Evolutionary conservation across 2,113 vertebrate species (phyloP).

Genomic region (Ameiurus melas): DNA sequence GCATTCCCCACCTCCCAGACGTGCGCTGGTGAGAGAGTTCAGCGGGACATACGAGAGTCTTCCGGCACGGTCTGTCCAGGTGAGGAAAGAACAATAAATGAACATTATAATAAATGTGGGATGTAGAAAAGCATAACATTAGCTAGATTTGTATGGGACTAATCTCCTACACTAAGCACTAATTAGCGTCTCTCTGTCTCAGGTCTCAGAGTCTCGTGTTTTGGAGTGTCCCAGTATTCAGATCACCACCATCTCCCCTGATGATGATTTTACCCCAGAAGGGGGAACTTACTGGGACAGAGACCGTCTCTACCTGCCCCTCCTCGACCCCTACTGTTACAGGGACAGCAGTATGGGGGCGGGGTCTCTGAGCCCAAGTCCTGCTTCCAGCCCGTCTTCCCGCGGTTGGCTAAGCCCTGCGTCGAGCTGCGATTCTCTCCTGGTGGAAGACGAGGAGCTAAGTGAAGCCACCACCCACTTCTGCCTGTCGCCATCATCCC

Average conservation of each 20-base stretch:
- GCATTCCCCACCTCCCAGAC: conserved; percentile 88
- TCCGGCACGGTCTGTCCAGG: conserved; percentile 84
- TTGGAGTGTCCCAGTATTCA: conserved; percentile 92
- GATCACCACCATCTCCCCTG: conserved; percentile 90
- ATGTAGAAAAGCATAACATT: background rate
- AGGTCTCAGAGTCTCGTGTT: conserved; percentile 78
- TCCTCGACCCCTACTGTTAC: conserved; percentile 83
- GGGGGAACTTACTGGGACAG: conserved; percentile 72
- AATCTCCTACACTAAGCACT: background rate
- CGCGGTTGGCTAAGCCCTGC: conserved; percentile 86
- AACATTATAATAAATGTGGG: background rate
- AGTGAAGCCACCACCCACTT: conserved; percentile 80
- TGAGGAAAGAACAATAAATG: conserved; percentile 53
- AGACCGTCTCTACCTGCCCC: conserved; percentile 81
- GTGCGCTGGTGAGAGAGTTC: conserved; percentile 76
- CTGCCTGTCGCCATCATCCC: conserved; percentile 77
- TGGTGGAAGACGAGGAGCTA: conserved; percentile 87
- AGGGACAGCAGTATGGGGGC: conserved; percentile 73
- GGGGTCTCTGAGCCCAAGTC: conserved; percentile 85
- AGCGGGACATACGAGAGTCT: conserved; percentile 88
- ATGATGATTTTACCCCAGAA: conserved; percentile 66
- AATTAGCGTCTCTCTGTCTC: background rate
- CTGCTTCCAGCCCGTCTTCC: conserved; percentile 87
- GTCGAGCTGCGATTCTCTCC: conserved; percentile 84
- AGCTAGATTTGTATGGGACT: no score